Evolutionary conservation across 1,140 invertebrate species (phyloP).

Genomic region (Eciton burchellii): DNA sequence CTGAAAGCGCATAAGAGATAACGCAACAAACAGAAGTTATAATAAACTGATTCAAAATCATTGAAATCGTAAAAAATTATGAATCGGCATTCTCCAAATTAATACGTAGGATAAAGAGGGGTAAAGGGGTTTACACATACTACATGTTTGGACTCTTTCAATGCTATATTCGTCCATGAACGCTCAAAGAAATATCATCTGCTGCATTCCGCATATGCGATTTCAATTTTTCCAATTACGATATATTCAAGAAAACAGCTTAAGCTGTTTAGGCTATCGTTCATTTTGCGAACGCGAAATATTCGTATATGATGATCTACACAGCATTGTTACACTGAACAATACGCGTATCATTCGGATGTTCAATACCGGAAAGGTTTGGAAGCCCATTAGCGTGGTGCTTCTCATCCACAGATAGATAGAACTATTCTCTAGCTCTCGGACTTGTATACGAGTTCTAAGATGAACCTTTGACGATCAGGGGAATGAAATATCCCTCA

Average conservation of each 20-base stretch:
- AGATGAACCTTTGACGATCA: slow-evolving; percentile 19
- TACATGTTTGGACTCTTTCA: neutral
- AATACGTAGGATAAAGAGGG: neutral
- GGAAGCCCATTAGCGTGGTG: neutral
- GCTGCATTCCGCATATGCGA: neutral
- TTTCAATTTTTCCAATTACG: slow-evolving; percentile 7
- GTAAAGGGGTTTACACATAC: neutral
- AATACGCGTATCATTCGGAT: neutral
- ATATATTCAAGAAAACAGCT: no score
- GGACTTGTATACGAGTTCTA: slow-evolving; percentile 3
- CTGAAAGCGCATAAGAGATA: neutral
- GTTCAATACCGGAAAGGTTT: neutral
- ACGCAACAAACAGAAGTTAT: slow-evolving; percentile 1
- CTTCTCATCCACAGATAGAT: neutral
- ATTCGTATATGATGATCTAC: neutral
- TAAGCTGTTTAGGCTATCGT: neutral
- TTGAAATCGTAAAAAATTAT: slow-evolving; percentile 8
- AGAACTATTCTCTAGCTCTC: neutral
- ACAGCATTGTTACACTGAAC: neutral
- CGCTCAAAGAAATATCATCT: neutral
- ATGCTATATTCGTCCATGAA: neutral
- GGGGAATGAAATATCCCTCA: slow-evolving; percentile 41
- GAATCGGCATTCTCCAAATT: neutral
- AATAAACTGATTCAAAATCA: neutral
- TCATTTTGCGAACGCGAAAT: neutral